phyloP scores from a whole-genome alignment of 2,888 invertebrate species.

The Artemia sinica region DNA sequence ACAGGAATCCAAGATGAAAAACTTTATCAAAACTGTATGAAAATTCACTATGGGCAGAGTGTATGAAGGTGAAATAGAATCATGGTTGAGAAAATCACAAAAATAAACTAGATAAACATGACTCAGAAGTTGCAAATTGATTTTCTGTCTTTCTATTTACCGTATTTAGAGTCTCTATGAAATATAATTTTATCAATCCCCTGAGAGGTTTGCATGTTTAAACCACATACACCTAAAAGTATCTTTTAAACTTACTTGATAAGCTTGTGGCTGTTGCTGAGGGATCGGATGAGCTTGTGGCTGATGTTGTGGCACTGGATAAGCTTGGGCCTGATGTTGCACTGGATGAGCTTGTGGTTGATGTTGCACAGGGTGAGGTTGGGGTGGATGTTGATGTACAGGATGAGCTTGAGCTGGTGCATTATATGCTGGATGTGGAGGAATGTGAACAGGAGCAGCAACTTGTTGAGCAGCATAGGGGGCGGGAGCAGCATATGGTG shows the following conservation, averaged over 20 bases:
- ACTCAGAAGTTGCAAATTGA: too few relatives aligned
- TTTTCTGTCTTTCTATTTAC: too few relatives aligned
- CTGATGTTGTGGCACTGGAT: conserved; percentile 19
- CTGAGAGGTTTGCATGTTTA: too few relatives aligned
- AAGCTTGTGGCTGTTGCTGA: conserved; percentile 22
- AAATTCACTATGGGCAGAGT: too few relatives aligned
- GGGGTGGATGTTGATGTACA: conserved; percentile 19
- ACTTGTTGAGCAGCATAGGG: conserved; percentile 16
- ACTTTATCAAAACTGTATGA: too few relatives aligned
- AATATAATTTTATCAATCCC: too few relatives aligned
- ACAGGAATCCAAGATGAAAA: too few relatives aligned
- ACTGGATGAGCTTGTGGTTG: conserved; percentile 20
- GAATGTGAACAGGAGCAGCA: not conserved
- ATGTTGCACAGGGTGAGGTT: conserved; percentile 12
- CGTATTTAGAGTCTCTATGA: too few relatives aligned
- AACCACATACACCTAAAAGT: too few relatives aligned
- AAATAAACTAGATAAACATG: too few relatives aligned
- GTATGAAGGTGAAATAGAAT: too few relatives aligned
- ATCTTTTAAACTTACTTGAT: not conserved
- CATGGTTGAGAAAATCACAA: too few relatives aligned
- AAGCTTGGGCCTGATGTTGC: conserved; percentile 20
- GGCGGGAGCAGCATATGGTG: conserved; percentile 22
- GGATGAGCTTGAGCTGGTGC: conserved; percentile 20
- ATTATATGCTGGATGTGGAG: conserved; percentile 22
- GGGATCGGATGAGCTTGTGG: conserved; percentile 17